A percentile compares a stretch with the other conserved stretches of the same genome.
phyloP scores from a whole-genome alignment of 2,113 vertebrate genomes.

The Muntiacus muntjak region DNA sequence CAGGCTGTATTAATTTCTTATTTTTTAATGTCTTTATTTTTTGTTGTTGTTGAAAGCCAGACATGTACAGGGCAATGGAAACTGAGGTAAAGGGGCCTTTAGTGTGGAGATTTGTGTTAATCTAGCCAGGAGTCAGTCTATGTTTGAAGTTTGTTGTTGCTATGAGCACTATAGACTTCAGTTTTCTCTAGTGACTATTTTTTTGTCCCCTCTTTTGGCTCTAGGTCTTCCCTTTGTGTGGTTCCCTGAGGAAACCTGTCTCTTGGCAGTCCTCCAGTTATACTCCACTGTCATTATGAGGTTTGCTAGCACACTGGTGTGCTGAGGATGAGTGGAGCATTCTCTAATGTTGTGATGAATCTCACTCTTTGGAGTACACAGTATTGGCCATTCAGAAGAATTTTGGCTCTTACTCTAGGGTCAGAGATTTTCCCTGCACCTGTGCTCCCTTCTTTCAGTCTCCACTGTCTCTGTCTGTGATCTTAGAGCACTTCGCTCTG shows the following conservation, averaged over 20 bases:
- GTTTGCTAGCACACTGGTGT: background rate
- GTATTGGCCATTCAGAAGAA: background rate
- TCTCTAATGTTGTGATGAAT: background rate
- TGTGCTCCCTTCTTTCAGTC: background rate
- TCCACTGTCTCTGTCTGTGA: background rate
- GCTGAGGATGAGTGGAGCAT: background rate
- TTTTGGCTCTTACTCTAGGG: background rate
- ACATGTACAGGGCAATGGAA: background rate
- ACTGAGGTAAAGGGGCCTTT: background rate
- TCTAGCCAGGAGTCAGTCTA: background rate
- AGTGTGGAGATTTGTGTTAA: conserved; percentile 9
- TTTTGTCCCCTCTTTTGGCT: background rate
- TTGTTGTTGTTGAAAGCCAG: background rate
- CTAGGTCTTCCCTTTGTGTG: background rate
- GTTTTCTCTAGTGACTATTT: background rate
- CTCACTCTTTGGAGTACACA: background rate
- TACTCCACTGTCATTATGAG: background rate
- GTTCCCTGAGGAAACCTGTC: background rate
- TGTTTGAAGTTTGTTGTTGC: conserved; percentile 28
- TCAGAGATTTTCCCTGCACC: background rate
- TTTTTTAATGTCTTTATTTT: background rate
- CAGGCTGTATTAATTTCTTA: background rate
- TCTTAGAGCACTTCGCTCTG: background rate
- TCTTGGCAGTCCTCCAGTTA: background rate
- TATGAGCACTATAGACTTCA: background rate